A percentile compares a stretch with the other conserved stretches of the same genome.
Conservation (phyloP, 1,140 invertebrate species). For the Zaprionus lachaisei region DNA sequence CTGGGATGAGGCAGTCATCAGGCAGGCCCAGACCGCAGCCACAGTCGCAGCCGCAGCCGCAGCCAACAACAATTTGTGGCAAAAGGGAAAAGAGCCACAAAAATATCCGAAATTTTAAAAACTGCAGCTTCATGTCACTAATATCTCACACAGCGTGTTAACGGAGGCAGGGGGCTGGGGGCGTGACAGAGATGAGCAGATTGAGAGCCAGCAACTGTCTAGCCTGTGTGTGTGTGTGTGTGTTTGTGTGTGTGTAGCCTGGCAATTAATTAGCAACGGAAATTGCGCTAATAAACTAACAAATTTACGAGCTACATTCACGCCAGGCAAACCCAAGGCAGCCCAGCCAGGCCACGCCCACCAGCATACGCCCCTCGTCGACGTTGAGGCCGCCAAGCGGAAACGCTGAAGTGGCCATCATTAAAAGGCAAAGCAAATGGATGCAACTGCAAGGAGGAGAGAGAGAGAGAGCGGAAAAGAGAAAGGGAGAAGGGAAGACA, state of each 20-base stretch:
- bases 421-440: slow-evolving; percentile 63
- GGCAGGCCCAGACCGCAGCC: slow-evolving; percentile 6
- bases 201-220: slow-evolving; percentile 21
- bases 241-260: slow-evolving; percentile 63
- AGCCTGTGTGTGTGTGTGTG: slow-evolving; percentile 15
- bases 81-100: slow-evolving; percentile 16
- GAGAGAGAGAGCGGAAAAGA: background rate
- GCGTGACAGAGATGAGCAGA: slow-evolving; percentile 15
- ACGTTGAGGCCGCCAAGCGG: slow-evolving; percentile 44
- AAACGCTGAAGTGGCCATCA: slow-evolving; percentile 76
- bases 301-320: slow-evolving; percentile 81
- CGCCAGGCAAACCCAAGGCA: slow-evolving; percentile 59
- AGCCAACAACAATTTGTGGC: slow-evolving; percentile 2
- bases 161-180: background rate
- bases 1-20: background rate
- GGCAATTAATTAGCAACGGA: slow-evolving; percentile 83
- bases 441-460: slow-evolving; percentile 31
- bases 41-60: background rate
- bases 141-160: slow-evolving; percentile 42
- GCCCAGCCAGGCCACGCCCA: slow-evolving; percentile 23
- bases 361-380: slow-evolving; percentile 15
- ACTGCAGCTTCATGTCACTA: slow-evolving; percentile 76
- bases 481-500: slow-evolving; percentile 1
- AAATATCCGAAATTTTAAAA: slow-evolving; percentile 65
- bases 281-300: slow-evolving; percentile 83